Conservation (phyloP, 2,797 vertebrate genomes). For the Labroides dimidiatus region DNA sequence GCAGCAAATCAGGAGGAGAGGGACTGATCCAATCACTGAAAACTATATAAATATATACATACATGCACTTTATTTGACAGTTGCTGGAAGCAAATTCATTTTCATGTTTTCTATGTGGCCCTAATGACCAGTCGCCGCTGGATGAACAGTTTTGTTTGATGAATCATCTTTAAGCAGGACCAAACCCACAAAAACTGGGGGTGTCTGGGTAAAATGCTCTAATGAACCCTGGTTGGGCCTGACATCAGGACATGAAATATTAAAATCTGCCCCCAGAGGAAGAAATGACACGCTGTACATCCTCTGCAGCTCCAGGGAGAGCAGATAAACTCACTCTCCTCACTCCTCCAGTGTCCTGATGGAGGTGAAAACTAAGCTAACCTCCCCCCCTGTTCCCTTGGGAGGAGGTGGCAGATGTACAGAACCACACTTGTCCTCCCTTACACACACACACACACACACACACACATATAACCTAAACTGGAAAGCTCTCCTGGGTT, state of each 20-base stretch:
- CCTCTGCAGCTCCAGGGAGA: constrained; percentile 1
- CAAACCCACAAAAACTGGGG: not conserved
- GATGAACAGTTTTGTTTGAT: too few species aligned
- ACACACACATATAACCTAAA: constrained; percentile 26
- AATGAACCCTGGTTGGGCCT: not conserved
- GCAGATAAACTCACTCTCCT: constrained; percentile 28
- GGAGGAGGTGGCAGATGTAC: constrained; percentile 64
- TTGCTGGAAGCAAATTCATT: too few species aligned
- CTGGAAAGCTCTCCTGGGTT: constrained; percentile 64
- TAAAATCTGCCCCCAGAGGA: constrained; percentile 9
- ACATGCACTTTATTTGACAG: too few species aligned
- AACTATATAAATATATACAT: too few species aligned
- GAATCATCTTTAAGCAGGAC: too few species aligned
- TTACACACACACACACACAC: constrained; percentile 22
- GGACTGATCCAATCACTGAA: too few species aligned
- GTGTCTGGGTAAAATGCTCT: not conserved
- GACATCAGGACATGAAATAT: constrained; percentile 10
- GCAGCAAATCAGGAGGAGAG: too few species aligned
- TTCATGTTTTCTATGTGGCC: too few species aligned
- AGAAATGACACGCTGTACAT: not conserved
- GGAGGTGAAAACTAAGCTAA: constrained; percentile 63
- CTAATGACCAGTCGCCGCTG: too few species aligned
- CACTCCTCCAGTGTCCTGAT: constrained; percentile 40
- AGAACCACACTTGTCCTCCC: constrained; percentile 28
- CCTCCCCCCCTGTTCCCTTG: constrained; percentile 47